A percentile compares a stretch with the other conserved stretches of the same genome.
Evolutionary conservation across 1,140 invertebrate genomes (phyloP).

Genomic region (Bilobella aurantiaca): DNA sequence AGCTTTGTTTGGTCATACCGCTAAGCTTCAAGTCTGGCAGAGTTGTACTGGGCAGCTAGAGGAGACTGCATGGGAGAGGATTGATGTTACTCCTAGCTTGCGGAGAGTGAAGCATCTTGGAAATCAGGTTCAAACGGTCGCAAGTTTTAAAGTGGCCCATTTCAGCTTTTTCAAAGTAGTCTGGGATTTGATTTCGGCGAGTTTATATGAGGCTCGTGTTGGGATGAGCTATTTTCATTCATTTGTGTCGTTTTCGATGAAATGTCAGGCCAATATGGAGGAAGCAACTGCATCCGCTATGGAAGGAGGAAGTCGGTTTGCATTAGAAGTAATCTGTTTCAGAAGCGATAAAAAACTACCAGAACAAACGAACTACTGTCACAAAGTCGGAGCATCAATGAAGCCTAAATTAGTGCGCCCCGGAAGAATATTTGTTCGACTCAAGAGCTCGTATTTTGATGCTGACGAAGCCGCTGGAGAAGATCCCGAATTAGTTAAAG

Average conservation of each 20-base stretch:
- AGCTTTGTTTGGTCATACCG: constrained; percentile 11
- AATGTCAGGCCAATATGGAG: constrained; percentile 39
- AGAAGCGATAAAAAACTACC: constrained; percentile 34
- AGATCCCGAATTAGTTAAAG: constrained; percentile 34
- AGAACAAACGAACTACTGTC: constrained; percentile 12
- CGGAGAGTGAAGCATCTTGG: not conserved
- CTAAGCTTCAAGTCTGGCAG: constrained; percentile 32
- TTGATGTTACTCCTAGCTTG: constrained; percentile 19
- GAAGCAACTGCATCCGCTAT: constrained; percentile 35
- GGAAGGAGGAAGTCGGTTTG: constrained; percentile 35
- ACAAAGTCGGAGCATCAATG: constrained; percentile 34
- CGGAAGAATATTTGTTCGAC: constrained; percentile 33
- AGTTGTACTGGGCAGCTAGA: constrained; percentile 33
- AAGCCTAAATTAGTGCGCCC: constrained; percentile 37
- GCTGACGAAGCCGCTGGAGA: constrained; percentile 38
- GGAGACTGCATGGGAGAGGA: constrained; percentile 26
- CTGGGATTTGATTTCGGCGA: constrained; percentile 23
- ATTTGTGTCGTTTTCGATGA: constrained; percentile 37
- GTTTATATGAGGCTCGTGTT: constrained; percentile 33
- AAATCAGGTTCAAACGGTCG: constrained; percentile 5
- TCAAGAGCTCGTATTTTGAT: constrained; percentile 37
- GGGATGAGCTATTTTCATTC: constrained; percentile 36
- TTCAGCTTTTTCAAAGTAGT: constrained; percentile 23
- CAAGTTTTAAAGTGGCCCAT: constrained; percentile 36
- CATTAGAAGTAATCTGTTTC: constrained; percentile 38